These are phyloP conservation scores for Chaitophorus viminalis DNA, from an alignment of 2,888 invertebrate species.

Conservation along the genomic window DNA sequence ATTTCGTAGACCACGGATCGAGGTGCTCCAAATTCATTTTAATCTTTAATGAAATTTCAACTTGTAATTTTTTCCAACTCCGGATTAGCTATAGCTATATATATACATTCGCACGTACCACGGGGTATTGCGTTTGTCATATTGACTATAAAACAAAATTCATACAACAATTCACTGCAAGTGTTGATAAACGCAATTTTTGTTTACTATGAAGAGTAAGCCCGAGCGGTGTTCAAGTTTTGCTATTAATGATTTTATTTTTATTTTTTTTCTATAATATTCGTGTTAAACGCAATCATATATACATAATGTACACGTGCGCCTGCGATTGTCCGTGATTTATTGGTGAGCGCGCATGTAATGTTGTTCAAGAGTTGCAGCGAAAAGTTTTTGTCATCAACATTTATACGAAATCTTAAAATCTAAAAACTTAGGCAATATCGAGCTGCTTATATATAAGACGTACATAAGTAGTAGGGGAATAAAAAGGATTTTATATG, in stretches of 20 bases:
- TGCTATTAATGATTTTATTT: conserved; percentile 33
- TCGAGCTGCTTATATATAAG: neutral
- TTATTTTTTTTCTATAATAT: neutral
- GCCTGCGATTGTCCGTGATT: conserved; percentile 33
- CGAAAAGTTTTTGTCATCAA: conserved; percentile 48
- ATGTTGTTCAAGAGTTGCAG: conserved; percentile 18
- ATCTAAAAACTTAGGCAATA: conserved; percentile 47
- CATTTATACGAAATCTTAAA: conserved; percentile 30
- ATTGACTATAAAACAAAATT: too few relatives aligned
- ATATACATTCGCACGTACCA: too few relatives aligned
- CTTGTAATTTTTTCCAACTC: too few relatives aligned
- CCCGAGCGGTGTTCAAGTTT: neutral
- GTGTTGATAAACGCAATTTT: neutral
- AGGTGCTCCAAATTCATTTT: too few relatives aligned
- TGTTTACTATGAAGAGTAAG: neutral
- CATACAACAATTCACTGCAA: too few relatives aligned
- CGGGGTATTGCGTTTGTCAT: too few relatives aligned
- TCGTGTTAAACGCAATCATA: conserved; percentile 39
- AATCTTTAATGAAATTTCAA: too few relatives aligned
- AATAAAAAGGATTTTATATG: conserved; percentile 13
- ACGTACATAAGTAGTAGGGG: neutral
- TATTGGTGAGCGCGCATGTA: conserved; percentile 5
- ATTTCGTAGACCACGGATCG: too few relatives aligned
- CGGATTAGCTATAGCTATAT: too few relatives aligned
- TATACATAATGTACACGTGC: conserved; percentile 46